Conservation (phyloP, 2,797 vertebrate genomes). For the Phylloscopus collybita region DNA sequence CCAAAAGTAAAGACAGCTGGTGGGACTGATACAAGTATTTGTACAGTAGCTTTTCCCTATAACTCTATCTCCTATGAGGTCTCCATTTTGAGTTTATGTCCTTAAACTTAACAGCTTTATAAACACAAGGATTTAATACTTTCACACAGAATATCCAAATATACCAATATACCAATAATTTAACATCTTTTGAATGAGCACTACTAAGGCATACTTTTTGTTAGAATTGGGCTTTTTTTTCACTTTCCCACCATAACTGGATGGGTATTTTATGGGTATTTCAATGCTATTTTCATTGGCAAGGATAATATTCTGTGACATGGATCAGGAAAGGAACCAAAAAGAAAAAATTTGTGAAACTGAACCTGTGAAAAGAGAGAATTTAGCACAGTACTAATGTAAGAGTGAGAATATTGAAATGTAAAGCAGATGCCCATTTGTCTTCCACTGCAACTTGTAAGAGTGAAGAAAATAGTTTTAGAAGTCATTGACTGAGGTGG, state of each 20-base stretch:
- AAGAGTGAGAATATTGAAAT: background rate
- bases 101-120: background rate
- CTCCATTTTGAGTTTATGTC: background rate
- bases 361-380: constrained; percentile 47
- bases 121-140: background rate
- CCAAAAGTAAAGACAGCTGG: constrained; percentile 48
- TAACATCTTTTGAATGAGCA: background rate
- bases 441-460: background rate
- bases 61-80: background rate
- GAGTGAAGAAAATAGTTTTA: background rate
- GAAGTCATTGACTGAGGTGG: background rate
- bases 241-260: background rate
- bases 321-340: background rate
- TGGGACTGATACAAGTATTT: background rate
- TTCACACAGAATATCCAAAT: background rate
- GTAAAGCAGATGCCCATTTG: background rate
- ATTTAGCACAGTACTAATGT: constrained; percentile 1
- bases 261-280: background rate
- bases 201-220: background rate
- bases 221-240: background rate
- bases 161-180: background rate
- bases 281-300: constrained; percentile 17
- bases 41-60: background rate
- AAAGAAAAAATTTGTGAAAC: constrained; percentile 31
- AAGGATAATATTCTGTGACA: constrained; percentile 9